Base-by-base conservation (phyloP, 1,140 invertebrate genomes). In the Leptinotarsa texana region DNA sequence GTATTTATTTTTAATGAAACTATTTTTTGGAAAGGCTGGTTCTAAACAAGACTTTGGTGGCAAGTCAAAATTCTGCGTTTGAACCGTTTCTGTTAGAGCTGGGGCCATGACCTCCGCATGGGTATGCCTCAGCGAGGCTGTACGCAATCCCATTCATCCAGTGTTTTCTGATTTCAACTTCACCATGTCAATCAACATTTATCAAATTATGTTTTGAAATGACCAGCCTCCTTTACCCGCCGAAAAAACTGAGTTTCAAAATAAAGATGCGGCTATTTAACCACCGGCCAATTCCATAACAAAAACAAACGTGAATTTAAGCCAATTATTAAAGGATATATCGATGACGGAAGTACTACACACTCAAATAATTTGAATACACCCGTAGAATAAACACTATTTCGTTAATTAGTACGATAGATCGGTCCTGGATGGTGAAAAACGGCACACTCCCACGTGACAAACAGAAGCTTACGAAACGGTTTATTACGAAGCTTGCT, bases 101-200 rank as follows among this genome's bases (percentile, higher is more conserved):
- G 91, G 91, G 86, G 91, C 91, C 91, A 92, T 92, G 87, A 89
- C 90, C 90, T 87, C 88, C 87, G 87, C 89, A 86, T 88, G 85
- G 87, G 88, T 87, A 86, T 87, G 88, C 88, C 88, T 85, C 86
- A 86, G 86, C 83, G 85, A 86, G 84, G 84, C 85, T 76, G 84
- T 85, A 83, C 87, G 88, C 86, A 89, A 86, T 89, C 88, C 88
- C 88, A 89, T 89, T 89, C 88, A 88, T 88, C 87, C 87, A 88
- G 88, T 83, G 84, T 83, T 86, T 77, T 71, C 65, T 27, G 70
- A 69, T 70, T 49, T 72, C 57, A 68, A 75, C 72, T 76, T 62
- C 72, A 70, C 77, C 78, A 82, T 76, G 72, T 75, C 74, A 72
- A 22, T 57, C 57, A 77, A 75, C 70, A 75, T 77, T 76, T 63